Percentiles rank a stretch among this genome's conserved stretches.
Evolutionary conservation across 2,888 invertebrate genomes (phyloP).

Genomic region (Deilephila elpenor): DNA sequence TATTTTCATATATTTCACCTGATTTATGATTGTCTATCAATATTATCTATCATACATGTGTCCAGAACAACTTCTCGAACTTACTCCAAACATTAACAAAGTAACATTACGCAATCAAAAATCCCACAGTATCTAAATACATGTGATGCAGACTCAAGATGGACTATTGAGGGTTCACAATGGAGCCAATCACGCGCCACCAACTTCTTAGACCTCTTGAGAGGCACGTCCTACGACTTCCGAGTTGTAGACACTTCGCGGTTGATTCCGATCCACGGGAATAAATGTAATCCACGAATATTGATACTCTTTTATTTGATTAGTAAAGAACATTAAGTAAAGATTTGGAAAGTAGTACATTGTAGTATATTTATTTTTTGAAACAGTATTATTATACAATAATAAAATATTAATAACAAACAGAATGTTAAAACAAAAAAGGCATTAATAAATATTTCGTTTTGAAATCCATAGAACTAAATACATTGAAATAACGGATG

Average conservation of each 20-base stretch:
- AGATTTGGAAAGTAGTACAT: neutral
- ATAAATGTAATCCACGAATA: constrained; percentile 57
- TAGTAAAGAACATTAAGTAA: neutral
- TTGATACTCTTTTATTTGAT: constrained; percentile 6
- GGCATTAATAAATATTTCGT: no score
- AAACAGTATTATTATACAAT: no score
- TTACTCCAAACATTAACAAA: neutral
- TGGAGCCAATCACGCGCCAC: constrained; percentile 76
- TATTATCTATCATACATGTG: neutral
- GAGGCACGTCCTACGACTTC: constrained; percentile 72
- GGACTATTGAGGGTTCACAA: constrained; percentile 76
- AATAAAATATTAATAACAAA: no score
- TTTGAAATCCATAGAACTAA: neutral
- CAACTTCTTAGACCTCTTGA: constrained; percentile 68
- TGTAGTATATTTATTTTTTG: no score
- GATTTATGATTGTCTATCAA: no score
- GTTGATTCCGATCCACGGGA: constrained; percentile 51
- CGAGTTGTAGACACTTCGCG: constrained; percentile 62
- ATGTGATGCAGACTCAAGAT: constrained; percentile 58
- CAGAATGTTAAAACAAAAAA: no score
- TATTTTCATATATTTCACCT: no score
- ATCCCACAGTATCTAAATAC: constrained; percentile 8
- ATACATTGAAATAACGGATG: neutral
- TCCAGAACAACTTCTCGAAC: neutral
- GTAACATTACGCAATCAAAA: constrained; percentile 6